Conservation (phyloP, 2,113 vertebrate species). For the Phalacrocorax brasilianus region DNA sequence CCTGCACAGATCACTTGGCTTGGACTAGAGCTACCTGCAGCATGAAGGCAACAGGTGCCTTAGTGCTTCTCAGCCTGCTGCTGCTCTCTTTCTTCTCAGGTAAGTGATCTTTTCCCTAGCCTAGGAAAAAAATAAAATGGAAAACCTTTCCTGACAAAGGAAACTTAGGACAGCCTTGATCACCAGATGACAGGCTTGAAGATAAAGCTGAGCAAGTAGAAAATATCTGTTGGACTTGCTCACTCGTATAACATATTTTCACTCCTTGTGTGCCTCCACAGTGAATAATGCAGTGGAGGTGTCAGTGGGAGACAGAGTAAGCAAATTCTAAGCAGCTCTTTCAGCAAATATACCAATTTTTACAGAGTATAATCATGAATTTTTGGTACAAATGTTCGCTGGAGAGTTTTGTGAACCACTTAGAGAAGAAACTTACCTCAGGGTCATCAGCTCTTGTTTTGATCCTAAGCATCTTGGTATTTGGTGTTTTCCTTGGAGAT, state of each 20-base stretch:
- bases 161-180: slow-evolving; percentile 1
- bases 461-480: slow-evolving; percentile 15
- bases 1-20: not conserved
- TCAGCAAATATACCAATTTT: slow-evolving; percentile 1
- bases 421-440: slow-evolving; percentile 41
- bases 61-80: slow-evolving; percentile 72
- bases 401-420: slow-evolving; percentile 47
- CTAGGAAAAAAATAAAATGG: not conserved
- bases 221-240: slow-evolving; percentile 16
- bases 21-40: slow-evolving; percentile 44
- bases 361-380: not conserved
- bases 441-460: slow-evolving; percentile 42
- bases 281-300: not conserved
- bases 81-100: slow-evolving; percentile 70
- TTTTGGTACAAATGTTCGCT: slow-evolving; percentile 2
- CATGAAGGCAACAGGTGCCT: slow-evolving; percentile 70
- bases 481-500: slow-evolving; percentile 36
- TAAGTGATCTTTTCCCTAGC: slow-evolving; percentile 59
- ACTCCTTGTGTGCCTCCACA: not conserved
- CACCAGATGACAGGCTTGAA: not conserved
- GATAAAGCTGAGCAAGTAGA: slow-evolving; percentile 34
- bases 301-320: not conserved
- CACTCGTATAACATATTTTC: not conserved
- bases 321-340: not conserved
- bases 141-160: not conserved